These are phyloP conservation scores for Anodontia alba DNA, from an alignment of 2,888 invertebrate species.

Conservation along the genomic window DNA sequence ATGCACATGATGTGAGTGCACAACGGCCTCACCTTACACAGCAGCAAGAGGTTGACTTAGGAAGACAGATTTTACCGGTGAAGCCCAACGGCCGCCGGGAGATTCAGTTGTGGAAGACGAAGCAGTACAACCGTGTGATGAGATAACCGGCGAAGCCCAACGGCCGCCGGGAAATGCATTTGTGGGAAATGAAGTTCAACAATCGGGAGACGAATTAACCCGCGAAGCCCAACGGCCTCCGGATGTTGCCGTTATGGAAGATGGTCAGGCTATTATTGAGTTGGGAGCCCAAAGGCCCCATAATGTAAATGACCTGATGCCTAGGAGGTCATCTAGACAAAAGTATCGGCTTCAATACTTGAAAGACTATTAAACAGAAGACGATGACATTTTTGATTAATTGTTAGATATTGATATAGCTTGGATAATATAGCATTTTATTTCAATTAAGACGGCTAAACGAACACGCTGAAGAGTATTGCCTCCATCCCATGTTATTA, in stretches of 20 bases:
- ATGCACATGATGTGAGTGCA: no score
- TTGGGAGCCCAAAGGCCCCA: slow-evolving; percentile 4
- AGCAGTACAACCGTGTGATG: background rate
- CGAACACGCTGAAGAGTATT: background rate
- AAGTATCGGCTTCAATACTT: background rate
- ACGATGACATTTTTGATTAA: background rate
- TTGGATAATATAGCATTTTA: background rate
- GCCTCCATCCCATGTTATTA: no score
- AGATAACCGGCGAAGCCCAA: background rate
- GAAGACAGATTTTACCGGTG: no score
- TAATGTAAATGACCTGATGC: background rate
- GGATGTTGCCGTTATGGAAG: background rate
- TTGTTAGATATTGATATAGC: no score
- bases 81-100: no score
- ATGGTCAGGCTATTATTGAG: background rate
- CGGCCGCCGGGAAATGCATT: background rate
- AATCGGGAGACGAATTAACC: no score
- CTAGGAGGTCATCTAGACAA: background rate
- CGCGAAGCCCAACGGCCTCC: no score
- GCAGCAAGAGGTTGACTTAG: no score
- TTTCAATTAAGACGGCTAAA: background rate
- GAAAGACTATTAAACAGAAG: background rate
- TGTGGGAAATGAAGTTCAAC: no score
- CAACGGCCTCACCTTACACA: no score
- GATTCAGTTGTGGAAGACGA: no score